A percentile compares a stretch with the other conserved stretches of the same genome.
phyloP scores from a whole-genome alignment of 2,113 vertebrate species.

The Channa argus region DNA sequence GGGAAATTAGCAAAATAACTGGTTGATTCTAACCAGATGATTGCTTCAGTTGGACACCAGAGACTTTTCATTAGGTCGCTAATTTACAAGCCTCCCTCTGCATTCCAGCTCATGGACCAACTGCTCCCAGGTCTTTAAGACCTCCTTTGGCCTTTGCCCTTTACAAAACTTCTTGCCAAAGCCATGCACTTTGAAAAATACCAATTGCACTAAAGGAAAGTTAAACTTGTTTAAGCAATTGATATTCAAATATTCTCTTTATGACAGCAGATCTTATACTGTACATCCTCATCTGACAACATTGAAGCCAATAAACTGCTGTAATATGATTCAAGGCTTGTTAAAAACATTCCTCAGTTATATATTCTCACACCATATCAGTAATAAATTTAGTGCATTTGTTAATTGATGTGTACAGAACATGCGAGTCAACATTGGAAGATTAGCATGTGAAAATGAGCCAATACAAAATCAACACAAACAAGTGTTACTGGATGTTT shows the following conservation, averaged over 20 bases:
- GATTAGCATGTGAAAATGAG: too few relatives aligned
- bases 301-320: neutral
- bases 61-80: conserved; percentile 95
- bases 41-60: conserved; percentile 95
- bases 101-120: conserved; percentile 91
- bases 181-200: conserved; percentile 45
- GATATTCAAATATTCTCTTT: neutral
- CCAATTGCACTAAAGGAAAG: conserved; percentile 28
- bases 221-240: conserved; percentile 1
- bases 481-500: too few relatives aligned
- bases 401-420: too few relatives aligned
- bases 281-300: neutral
- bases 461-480: too few relatives aligned
- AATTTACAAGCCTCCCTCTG: conserved; percentile 95
- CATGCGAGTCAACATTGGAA: too few relatives aligned
- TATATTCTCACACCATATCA: too few relatives aligned
- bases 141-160: conserved; percentile 80
- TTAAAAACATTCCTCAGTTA: too few relatives aligned
- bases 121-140: conserved; percentile 88
- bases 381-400: too few relatives aligned
- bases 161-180: conserved; percentile 51
- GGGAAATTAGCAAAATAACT: conserved; percentile 98
- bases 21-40: conserved; percentile 99
- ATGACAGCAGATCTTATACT: neutral
- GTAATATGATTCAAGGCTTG: too few relatives aligned